These are phyloP conservation scores for Corythornis madagascariensis DNA, from an alignment of 2,113 vertebrate species.

Conservation along the genomic window DNA sequence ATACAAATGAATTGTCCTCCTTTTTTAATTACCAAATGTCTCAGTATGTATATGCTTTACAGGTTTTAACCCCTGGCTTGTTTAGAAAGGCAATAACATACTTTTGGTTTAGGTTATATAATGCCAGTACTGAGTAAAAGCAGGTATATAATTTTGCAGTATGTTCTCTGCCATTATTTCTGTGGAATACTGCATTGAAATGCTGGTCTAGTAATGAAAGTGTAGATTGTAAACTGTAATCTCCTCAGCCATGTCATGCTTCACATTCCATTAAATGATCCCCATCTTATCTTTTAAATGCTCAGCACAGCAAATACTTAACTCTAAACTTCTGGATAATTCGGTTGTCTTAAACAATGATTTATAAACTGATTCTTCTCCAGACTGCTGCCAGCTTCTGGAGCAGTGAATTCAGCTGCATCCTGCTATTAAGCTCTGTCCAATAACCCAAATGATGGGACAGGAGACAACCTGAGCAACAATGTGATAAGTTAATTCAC, in stretches of 20 bases:
- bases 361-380: slow-evolving; percentile 30
- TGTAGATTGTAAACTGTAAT: neutral
- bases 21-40: neutral
- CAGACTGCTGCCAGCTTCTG: neutral
- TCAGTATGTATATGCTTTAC: neutral
- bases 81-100: neutral
- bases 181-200: neutral
- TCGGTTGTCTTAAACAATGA: slow-evolving; percentile 1
- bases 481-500: neutral
- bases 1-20: neutral
- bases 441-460: neutral
- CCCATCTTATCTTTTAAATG: neutral
- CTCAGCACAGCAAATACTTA: slow-evolving; percentile 21
- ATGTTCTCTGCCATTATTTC: neutral
- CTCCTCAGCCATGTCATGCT: neutral
- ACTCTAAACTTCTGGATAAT: slow-evolving; percentile 22
- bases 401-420: neutral
- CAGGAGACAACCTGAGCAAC: neutral
- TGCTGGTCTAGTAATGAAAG: neutral
- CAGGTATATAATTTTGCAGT: neutral
- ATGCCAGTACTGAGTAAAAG: neutral
- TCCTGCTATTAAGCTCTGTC: neutral
- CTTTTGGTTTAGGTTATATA: neutral
- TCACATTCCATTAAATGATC: slow-evolving; percentile 44
- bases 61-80: neutral